Evolutionary conservation across 2,113 vertebrate species (phyloP), one percentile per base, ranked within the genome.

Genomic region (Mastomys natalensis): DNA sequence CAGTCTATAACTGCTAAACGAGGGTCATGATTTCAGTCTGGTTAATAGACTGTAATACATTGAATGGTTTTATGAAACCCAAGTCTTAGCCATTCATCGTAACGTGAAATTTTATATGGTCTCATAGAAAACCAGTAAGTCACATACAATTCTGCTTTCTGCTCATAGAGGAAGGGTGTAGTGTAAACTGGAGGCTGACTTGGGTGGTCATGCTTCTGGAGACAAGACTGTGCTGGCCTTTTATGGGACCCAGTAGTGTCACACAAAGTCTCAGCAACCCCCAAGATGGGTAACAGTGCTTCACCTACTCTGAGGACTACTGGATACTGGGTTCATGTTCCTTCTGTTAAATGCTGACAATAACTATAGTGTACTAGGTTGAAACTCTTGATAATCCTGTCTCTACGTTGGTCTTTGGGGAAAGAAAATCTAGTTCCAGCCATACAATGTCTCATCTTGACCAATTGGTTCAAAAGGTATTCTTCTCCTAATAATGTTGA

Each of bases 1-100:
- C 96, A 96, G 98, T 99, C 98, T 98, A 98, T 99, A 99, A 98
- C 98, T 98, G 98, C 98, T 98, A 98, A 98, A 98, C 97, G 98
- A 98, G 98, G 98, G 98, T 99, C 98, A 98, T 98, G 98, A 98
- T 99, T 99, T 98, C 98, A 93, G 98, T 98, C 97, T 98, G 98
- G 98, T 98, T 99, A 98, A 99, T 98, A 98, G 98, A 99, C 98
- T 98, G 97, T 97, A 95, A 94, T 64, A 96, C 96, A 97, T 97
- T 98, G 98, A 98, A 99, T 99, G 98, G 98, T 98, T 99, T 98
- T 97, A 98, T 95, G 89, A 97, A 98, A 98, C 96, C 64, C 98
- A 89, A 98, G 98, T 90, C 93, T 93, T 53, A 94, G 89, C 95
- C 91, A 97, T 98, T 93, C 93, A 89, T 98, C 94, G 60, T 96